Percentiles rank a stretch among this genome's conserved stretches.
Conservation (phyloP, 1,140 invertebrate genomes). For the Hermetia illucens region DNA sequence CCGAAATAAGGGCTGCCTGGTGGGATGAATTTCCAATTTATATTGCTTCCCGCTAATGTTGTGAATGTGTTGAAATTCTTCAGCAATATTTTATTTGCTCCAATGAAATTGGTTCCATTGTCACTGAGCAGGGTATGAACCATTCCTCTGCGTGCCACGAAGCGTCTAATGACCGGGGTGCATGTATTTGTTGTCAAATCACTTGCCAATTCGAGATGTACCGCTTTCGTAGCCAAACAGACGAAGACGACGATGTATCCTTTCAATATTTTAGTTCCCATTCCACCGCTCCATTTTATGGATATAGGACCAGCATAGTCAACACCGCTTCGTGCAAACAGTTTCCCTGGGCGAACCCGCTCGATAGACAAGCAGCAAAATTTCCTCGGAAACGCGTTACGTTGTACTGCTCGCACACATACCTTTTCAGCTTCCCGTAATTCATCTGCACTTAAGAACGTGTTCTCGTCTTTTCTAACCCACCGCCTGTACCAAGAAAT, state of each 20-base stretch:
- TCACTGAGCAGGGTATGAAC: slow-evolving; percentile 14
- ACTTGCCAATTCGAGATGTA: slow-evolving; percentile 16
- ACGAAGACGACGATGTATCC: slow-evolving; percentile 21
- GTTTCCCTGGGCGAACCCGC: slow-evolving; percentile 12
- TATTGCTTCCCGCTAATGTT: too few species aligned
- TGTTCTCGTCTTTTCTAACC: too few species aligned
- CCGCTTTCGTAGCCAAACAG: slow-evolving; percentile 13
- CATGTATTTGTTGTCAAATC: slow-evolving; percentile 12
- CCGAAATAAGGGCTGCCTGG: too few species aligned
- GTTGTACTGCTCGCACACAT: too few species aligned
- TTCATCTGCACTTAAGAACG: too few species aligned
- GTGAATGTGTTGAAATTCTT: too few species aligned
- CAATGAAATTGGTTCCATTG: slow-evolving; percentile 25
- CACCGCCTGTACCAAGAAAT: too few species aligned
- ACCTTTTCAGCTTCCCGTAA: too few species aligned
- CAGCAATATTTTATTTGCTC: slow-evolving; percentile 11
- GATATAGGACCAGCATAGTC: slow-evolving; percentile 27
- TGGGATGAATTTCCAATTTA: too few species aligned
- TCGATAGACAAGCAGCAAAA: slow-evolving; percentile 9
- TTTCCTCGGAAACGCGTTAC: too few species aligned
- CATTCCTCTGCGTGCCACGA: slow-evolving; percentile 12
- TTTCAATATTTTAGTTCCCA: slow-evolving; percentile 10
- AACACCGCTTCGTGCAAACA: slow-evolving; percentile 21
- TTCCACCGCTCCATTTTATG: not conserved
- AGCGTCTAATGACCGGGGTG: slow-evolving; percentile 12